phyloP scores from a whole-genome alignment of 1,140 invertebrate species.

The Panagrolaimus sp. region DNA sequence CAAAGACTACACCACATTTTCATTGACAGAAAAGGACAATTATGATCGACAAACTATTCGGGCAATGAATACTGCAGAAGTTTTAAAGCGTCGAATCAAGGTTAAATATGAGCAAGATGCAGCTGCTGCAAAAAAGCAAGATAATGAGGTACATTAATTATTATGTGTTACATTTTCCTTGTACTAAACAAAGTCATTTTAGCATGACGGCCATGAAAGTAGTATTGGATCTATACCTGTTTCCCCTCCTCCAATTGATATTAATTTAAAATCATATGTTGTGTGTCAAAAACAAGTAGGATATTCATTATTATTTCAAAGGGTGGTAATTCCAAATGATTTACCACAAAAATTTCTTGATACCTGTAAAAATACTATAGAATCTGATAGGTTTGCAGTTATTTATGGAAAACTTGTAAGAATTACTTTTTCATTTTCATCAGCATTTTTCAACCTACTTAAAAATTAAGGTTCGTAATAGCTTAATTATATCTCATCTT shows the following conservation, averaged over 20 bases:
- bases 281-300: neutral
- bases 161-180: neutral
- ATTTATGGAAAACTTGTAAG: slow-evolving; percentile 10
- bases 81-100: neutral
- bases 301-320: neutral
- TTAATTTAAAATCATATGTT: neutral
- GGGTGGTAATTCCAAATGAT: neutral
- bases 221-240: neutral
- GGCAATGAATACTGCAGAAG: neutral
- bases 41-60: neutral
- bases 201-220: neutral
- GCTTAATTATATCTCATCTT: neutral
- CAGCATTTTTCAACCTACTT: neutral
- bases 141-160: neutral
- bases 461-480: neutral
- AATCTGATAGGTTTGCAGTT: neutral
- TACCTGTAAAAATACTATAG: neutral
- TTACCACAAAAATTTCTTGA: neutral
- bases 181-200: neutral
- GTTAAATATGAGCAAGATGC: neutral
- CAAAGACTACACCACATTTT: neutral
- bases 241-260: neutral
- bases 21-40: neutral
- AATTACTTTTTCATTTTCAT: neutral
- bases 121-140: neutral